A percentile compares a stretch with the other conserved stretches of the same genome.
phyloP scores from a whole-genome alignment of 1,140 invertebrate genomes.

The Adelges cooleyi region DNA sequence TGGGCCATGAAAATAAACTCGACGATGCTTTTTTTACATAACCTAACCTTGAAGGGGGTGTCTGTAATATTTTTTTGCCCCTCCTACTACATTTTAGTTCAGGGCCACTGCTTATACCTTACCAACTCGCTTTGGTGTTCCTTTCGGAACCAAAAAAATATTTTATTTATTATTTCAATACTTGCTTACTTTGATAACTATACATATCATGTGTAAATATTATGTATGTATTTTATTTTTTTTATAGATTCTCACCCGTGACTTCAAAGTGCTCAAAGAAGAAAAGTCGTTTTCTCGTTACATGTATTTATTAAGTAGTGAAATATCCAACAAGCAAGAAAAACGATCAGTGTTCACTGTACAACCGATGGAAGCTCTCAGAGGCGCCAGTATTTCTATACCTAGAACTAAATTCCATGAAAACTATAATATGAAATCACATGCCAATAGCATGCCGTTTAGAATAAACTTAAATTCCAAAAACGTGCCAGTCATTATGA shows the following conservation, averaged over 20 bases:
- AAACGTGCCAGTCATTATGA: constrained; percentile 12
- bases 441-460: constrained; percentile 5
- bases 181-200: too few species aligned
- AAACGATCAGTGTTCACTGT: constrained; percentile 17
- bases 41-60: too few species aligned
- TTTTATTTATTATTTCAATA: too few species aligned
- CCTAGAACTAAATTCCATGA: constrained; percentile 17
- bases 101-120: too few species aligned
- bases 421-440: constrained; percentile 5
- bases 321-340: constrained; percentile 11
- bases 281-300: constrained; percentile 22
- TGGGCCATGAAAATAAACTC: too few species aligned
- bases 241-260: constrained; percentile 11
- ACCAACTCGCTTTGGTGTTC: too few species aligned
- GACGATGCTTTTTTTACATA: too few species aligned
- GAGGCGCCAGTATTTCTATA: constrained; percentile 17
- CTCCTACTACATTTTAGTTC: too few species aligned
- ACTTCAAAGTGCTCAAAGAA: constrained; percentile 22
- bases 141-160: too few species aligned
- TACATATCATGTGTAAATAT: too few species aligned
- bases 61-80: too few species aligned
- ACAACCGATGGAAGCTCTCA: constrained; percentile 16
- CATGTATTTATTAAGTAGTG: constrained; percentile 24
- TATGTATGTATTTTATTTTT: neutral
- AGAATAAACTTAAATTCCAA: constrained; percentile 22